Percentiles rank a stretch among this genome's conserved stretches.
Conservation (phyloP, 2,888 invertebrate species). For the Calameuta pallipes region DNA sequence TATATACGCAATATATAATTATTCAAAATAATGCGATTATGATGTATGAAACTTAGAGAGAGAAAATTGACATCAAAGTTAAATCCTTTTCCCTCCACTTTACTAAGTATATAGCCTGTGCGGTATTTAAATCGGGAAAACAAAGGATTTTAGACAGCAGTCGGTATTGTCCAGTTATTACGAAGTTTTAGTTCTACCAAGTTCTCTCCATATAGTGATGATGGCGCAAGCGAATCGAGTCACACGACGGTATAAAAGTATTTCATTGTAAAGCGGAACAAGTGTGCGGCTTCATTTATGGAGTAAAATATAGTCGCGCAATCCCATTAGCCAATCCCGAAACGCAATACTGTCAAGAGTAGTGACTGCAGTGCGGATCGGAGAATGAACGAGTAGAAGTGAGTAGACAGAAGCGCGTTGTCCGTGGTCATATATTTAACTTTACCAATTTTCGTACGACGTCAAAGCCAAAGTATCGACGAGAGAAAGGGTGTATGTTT, state of each 20-base stretch:
- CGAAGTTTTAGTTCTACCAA: not conserved
- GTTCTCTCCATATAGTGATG: not conserved
- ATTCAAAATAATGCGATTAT: not conserved
- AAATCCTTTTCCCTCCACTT: not conserved
- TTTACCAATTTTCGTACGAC: not conserved
- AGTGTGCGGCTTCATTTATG: not conserved
- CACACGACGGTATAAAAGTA: not conserved
- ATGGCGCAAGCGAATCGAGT: not conserved
- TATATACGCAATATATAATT: slow-evolving; percentile 50
- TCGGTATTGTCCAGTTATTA: not conserved
- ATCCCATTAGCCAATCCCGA: not conserved
- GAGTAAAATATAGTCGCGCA: not conserved
- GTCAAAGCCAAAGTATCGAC: not conserved
- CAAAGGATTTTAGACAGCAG: not conserved
- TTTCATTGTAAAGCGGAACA: not conserved
- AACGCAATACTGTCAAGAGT: not conserved
- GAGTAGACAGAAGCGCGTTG: not conserved
- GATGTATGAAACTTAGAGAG: not conserved
- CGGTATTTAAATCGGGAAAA: not conserved
- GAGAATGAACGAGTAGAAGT: not conserved
- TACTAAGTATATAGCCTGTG: no score
- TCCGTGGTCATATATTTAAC: not conserved
- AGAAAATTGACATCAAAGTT: not conserved
- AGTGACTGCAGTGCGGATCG: not conserved
- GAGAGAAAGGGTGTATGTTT: not conserved